Evolutionary conservation across 2,888 invertebrate genomes (phyloP).

Genomic region (Ectemnius cavifrons): DNA sequence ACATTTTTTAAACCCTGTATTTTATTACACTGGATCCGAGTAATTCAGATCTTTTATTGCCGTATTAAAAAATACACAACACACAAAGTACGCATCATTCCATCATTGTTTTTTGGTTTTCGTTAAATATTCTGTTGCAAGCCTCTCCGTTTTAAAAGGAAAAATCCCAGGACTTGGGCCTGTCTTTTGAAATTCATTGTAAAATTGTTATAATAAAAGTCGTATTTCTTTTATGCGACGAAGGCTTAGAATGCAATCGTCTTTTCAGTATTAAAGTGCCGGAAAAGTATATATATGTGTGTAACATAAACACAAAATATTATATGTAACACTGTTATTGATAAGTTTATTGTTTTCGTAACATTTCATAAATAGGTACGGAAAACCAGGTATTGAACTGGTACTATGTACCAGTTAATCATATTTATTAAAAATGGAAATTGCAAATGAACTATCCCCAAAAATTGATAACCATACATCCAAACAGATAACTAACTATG

Average conservation of each 20-base stretch:
- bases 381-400: neutral
- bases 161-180: neutral
- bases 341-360: constrained; percentile 22
- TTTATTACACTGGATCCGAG: constrained; percentile 4
- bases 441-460: neutral
- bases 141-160: neutral
- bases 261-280: constrained; percentile 8
- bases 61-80: no score
- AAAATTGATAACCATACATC: neutral
- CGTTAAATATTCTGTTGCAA: no score
- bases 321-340: constrained; percentile 19
- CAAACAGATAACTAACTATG: constrained; percentile 15
- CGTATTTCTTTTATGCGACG: constrained; percentile 1
- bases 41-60: neutral
- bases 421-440: constrained; percentile 3
- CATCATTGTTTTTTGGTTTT: no score
- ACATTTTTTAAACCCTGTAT: constrained; percentile 17
- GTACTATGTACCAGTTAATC: constrained; percentile 1
- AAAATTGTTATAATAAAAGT: neutral
- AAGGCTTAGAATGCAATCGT: constrained; percentile 2
- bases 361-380: constrained; percentile 3
- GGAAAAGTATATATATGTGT: neutral
- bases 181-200: neutral
- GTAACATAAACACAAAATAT: constrained; percentile 9
- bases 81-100: no score